Conservation (phyloP, 2,888 invertebrate species). For the Ormyrus nitidulus region DNA sequence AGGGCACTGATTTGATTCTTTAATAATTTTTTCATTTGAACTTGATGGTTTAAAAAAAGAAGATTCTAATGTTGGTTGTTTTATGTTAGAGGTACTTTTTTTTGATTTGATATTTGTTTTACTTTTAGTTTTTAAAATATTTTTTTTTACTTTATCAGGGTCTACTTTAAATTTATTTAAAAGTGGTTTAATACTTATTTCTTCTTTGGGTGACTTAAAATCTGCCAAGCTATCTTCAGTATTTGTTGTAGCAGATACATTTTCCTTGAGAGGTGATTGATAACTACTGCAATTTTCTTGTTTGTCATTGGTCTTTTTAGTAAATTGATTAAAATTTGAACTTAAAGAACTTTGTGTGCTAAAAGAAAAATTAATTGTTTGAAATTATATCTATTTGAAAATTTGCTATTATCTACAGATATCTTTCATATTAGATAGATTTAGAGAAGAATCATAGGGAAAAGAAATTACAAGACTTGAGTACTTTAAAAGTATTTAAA, state of each 20-base stretch:
- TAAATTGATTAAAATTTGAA: constrained; percentile 5
- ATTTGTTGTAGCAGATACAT: constrained; percentile 21
- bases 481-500: constrained; percentile 1
- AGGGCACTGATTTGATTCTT: constrained; percentile 68
- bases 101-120: constrained; percentile 46
- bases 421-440: not conserved
- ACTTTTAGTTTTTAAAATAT: constrained; percentile 46
- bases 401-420: not conserved
- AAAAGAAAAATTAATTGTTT: constrained; percentile 33
- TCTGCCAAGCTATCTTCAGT: constrained; percentile 66
- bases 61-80: constrained; percentile 67
- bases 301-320: not conserved
- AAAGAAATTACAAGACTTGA: constrained; percentile 17
- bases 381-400: constrained; percentile 3
- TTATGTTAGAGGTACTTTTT: constrained; percentile 49
- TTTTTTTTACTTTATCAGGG: constrained; percentile 55
- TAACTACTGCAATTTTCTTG: constrained; percentile 12
- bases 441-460: constrained; percentile 4
- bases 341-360: constrained; percentile 23
- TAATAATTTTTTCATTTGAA: constrained; percentile 40
- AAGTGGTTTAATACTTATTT: constrained; percentile 8
- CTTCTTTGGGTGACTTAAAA: constrained; percentile 67
- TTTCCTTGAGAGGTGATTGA: constrained; percentile 14
- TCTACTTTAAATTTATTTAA: constrained; percentile 53
- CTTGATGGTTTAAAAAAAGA: constrained; percentile 66